Conservation (phyloP, 2,113 vertebrate species). For the Pachyramphus minor region DNA sequence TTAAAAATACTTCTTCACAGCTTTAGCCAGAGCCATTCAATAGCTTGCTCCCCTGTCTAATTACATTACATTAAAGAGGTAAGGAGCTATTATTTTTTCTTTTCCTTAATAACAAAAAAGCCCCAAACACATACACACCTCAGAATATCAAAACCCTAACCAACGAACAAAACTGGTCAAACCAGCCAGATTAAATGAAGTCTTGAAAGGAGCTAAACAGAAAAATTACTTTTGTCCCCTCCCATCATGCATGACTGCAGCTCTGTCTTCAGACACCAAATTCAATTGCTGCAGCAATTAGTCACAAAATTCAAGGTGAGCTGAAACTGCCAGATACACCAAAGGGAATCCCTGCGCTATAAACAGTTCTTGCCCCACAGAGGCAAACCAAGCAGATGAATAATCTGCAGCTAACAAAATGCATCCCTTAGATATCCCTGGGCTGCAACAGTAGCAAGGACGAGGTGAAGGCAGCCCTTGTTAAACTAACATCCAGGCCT, state of each 20-base stretch:
- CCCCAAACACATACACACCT: not conserved
- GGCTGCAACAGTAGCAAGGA: not conserved
- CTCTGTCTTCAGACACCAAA: not conserved
- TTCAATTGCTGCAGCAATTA: not conserved
- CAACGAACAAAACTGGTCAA: not conserved
- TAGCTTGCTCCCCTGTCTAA: not conserved
- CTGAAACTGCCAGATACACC: not conserved
- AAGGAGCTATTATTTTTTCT: not conserved
- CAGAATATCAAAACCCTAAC: not conserved
- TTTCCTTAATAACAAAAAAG: not conserved
- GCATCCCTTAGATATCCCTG: not conserved
- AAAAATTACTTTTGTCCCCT: not conserved
- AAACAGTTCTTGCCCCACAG: not conserved
- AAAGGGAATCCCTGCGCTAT: not conserved
- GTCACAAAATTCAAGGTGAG: not conserved
- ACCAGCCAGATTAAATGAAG: not conserved
- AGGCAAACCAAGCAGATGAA: not conserved
- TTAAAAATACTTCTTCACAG: not conserved
- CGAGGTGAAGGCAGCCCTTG: accelerated
- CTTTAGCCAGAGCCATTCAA: not conserved
- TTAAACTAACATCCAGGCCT: not conserved
- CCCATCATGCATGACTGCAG: not conserved
- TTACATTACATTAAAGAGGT: not conserved
- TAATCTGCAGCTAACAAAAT: not conserved
- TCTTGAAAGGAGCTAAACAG: not conserved